Base-by-base conservation (phyloP, 2,113 vertebrate species). In the Forbesichthys agassizii region DNA sequence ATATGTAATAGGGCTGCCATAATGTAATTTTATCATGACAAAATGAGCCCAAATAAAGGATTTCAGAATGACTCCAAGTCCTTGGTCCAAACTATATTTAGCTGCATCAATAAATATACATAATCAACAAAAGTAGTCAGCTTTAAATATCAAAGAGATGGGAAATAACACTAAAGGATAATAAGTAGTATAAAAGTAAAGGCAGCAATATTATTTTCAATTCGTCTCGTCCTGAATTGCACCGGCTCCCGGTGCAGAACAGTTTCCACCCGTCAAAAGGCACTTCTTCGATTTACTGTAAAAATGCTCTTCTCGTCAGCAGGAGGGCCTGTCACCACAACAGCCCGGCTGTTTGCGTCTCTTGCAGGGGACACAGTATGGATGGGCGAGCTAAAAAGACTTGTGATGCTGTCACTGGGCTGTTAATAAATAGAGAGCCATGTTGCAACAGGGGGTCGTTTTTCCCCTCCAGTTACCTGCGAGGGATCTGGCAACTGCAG, bases 401-500 rank as follows among this genome's bases (percentile, higher is more conserved):
- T 77, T 82, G 72, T 66, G 82, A 80, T 79, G 75, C 79, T 73
- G 83, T 76, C 80, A 69, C 80, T 80, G 84, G 81, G 84, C 74
- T 84, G 80, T 78, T 78, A 87, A 85, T 90, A 83, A 87, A 85
- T 78, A 81, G 75, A 64, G 78, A 84, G 76, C 71, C 83, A 76
- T 73, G 61, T 77, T 73, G 73, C 73, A 77, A 73, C 84, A 80
- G 77, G 68, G 67, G 77, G 71, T 70, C 66, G 58, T 47, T 20
- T 59, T 27, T 51, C 74, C 68, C 57, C 82, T 70, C 80, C 71
- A 75, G 89, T 92, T 94, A 94, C 86, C 93, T 92, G 56, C 92
- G 91, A 58, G 93, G 93, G 69, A 84, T 88, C 82, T 93, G 92
- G 80, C 93, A 94, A 74, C 93, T 94, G 71, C 14, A 51, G 47